Percentiles rank a stretch among this genome's conserved stretches.
Conservation (phyloP, 2,888 invertebrate species). For the Hemithea aestivaria region DNA sequence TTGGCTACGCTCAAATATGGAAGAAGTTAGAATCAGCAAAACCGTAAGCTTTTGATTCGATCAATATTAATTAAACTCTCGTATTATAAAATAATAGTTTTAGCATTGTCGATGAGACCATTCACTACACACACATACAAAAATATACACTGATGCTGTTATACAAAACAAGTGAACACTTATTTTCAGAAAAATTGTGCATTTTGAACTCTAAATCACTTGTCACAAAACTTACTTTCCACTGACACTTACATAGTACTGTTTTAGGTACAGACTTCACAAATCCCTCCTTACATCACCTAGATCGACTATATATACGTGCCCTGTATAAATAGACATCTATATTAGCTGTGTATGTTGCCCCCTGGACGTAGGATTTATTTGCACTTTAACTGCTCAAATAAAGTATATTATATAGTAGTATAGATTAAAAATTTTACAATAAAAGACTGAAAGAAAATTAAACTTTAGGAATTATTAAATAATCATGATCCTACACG, state of each 20-base stretch:
- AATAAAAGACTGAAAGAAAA: no score
- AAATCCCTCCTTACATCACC: slow-evolving; percentile 44
- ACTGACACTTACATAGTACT: slow-evolving; percentile 45
- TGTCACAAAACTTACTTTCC: slow-evolving; percentile 47
- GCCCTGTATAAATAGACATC: slow-evolving; percentile 22
- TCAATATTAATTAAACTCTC: no score
- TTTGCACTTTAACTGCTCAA: slow-evolving; percentile 25
- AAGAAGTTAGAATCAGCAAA: no score
- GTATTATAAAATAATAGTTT: no score
- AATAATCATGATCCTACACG: no score
- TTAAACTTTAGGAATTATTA: no score
- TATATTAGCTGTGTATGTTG: slow-evolving; percentile 1
- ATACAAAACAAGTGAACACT: slow-evolving; percentile 27
- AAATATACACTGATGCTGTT: slow-evolving; percentile 23
- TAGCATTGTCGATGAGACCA: slow-evolving; percentile 3
- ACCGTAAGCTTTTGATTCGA: no score
- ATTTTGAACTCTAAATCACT: slow-evolving; percentile 30
- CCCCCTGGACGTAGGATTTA: slow-evolving; percentile 11
- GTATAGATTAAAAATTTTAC: background rate
- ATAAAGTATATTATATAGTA: background rate
- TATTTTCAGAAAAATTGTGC: slow-evolving; percentile 14
- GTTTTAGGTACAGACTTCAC: slow-evolving; percentile 55
- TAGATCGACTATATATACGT: slow-evolving; percentile 45
- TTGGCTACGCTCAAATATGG: no score
- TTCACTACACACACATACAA: slow-evolving; percentile 16